Base-by-base conservation (phyloP, 2,113 vertebrate genomes). In the Platichthys flesus region DNA sequence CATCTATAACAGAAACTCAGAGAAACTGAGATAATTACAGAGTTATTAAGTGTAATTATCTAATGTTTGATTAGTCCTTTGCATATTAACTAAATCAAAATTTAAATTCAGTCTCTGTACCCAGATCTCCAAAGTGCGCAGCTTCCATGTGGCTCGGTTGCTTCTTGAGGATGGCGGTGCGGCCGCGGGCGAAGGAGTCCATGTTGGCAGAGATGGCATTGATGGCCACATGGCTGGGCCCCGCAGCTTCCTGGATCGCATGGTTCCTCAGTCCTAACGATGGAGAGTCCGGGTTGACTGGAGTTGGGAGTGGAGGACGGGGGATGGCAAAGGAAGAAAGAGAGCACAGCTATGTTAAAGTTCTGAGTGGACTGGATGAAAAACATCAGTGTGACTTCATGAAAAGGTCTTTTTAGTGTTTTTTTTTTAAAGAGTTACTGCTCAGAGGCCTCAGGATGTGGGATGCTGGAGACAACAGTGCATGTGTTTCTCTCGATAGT, bases 151-250 rank as follows among this genome's bases (percentile, higher is more conserved):
- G 97, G 78, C 96, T 98, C 0, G 97, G 98, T 92, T 98, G 97
- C 83, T 98, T 98, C 90, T 98, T 98, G 85, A 99, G 97, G 58
- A 97, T 96, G 76, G 97, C 97, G 0, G 97, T 99, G 76, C 98
- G 96, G 62, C 97, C 97, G 20, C 96, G 96, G 37, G 97, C 97
- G 9, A 97, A 98, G 10, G 97, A 98, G 91, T 99, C 98, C 98
- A 99, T 99, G 94, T 99, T 99, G 89, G 97, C 98, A 12, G 98
- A 99, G 93, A 99, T 99, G 94, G 97, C 98, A 56, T 94, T 99
- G 91, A 99, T 97, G 51, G 98, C 98, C 95, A 98, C 96, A 83
- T 96, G 96, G 94, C 98, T 99, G 89, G 98, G 98, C 93, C 97
- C 97, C 5, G 97, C 96, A 55, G 96, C 97, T 78, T 98, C 97